Conservation (phyloP, 2,113 vertebrate species). For the Equus quagga region DNA sequence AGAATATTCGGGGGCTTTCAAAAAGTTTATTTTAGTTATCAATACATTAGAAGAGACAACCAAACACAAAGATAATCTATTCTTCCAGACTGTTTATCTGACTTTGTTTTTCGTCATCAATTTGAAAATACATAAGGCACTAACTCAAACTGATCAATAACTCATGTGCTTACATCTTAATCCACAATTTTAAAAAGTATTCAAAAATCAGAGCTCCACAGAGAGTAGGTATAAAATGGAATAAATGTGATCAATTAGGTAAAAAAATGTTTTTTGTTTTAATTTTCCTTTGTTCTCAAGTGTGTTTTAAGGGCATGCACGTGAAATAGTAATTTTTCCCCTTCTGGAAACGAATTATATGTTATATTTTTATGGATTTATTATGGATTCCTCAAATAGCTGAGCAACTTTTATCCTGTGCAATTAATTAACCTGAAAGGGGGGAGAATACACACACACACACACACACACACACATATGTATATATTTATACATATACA, state of each 20-base stretch:
- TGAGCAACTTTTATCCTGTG: constrained; percentile 2
- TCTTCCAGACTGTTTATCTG: background rate
- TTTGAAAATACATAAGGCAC: background rate
- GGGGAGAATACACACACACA: background rate
- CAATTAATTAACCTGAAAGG: background rate
- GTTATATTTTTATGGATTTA: background rate
- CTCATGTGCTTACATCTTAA: background rate
- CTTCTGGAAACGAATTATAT: background rate
- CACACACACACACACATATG: too few relatives aligned
- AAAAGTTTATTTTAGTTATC: constrained; percentile 22
- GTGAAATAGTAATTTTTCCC: background rate
- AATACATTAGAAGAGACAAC: constrained; percentile 1
- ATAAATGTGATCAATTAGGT: background rate
- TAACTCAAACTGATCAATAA: background rate
- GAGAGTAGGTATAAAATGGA: constrained; percentile 27
- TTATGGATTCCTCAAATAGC: background rate
- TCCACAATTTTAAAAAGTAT: background rate
- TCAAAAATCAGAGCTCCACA: background rate
- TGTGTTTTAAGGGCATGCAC: background rate
- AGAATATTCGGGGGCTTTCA: background rate
- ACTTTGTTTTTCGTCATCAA: constrained; percentile 31
- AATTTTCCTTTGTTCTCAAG: background rate
- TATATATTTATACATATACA: background rate
- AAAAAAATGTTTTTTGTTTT: background rate
- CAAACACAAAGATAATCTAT: constrained; percentile 16